Evolutionary conservation across 2,797 vertebrate species (phyloP).

Genomic region (Melanotaenia boesemani): DNA sequence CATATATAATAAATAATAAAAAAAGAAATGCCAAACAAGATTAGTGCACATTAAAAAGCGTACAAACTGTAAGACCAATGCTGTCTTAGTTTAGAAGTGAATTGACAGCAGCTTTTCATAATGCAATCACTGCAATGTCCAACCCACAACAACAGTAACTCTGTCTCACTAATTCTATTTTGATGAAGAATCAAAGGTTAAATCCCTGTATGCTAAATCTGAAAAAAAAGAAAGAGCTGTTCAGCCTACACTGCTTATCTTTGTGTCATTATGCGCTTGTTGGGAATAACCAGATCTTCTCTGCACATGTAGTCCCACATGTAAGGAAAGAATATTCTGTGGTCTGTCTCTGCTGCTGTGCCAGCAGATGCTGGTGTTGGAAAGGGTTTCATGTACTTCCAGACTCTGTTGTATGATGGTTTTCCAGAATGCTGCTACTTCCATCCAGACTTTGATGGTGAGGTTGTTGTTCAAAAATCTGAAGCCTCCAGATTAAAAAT

Average conservation of each 20-base stretch:
- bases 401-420: conserved; percentile 37
- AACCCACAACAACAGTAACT: neutral
- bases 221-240: neutral
- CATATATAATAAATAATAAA: too few species aligned
- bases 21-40: too few species aligned
- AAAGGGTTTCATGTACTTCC: conserved; percentile 49
- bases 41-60: too few species aligned
- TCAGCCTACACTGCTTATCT: conserved; percentile 1
- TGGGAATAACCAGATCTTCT: conserved; percentile 31
- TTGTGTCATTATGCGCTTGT: conserved; percentile 16
- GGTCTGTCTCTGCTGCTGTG: conserved; percentile 46
- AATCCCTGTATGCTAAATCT: neutral
- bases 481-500: neutral
- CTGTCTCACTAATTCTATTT: neutral
- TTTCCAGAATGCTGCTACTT: conserved; percentile 13
- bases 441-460: neutral
- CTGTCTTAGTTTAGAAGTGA: too few species aligned
- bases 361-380: conserved; percentile 38
- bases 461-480: conserved; percentile 3
- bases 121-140: neutral
- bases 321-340: conserved; percentile 4
- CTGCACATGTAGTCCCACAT: conserved; percentile 19
- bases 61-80: too few species aligned
- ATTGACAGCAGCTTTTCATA: too few species aligned
- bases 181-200: too few species aligned